These are phyloP conservation scores for Xanthia icteritia DNA, from an alignment of 2,888 invertebrate species.

Conservation along the genomic window DNA sequence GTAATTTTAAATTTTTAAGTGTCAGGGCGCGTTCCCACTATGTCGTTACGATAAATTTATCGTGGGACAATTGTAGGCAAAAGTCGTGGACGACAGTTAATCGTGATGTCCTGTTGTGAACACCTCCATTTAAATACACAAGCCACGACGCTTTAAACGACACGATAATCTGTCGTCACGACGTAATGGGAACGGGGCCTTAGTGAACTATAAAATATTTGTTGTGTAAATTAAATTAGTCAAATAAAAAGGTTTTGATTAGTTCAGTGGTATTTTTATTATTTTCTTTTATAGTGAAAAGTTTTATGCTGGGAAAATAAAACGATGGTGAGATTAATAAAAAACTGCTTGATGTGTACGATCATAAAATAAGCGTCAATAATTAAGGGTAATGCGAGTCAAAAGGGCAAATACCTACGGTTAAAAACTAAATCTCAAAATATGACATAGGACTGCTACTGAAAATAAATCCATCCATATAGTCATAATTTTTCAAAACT, in stretches of 20 bases:
- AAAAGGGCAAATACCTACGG: constrained; percentile 31
- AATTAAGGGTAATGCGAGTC: constrained; percentile 15
- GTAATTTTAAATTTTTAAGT: constrained; percentile 41
- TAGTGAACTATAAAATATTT: constrained; percentile 26
- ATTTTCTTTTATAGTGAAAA: constrained; percentile 20
- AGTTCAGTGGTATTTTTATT: constrained; percentile 52
- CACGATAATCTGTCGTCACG: too few relatives aligned
- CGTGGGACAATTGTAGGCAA: too few relatives aligned
- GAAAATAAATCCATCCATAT: neutral
- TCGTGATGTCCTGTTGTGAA: too few relatives aligned
- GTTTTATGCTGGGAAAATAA: constrained; percentile 38
- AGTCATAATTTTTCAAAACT: neutral
- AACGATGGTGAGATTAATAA: constrained; percentile 23
- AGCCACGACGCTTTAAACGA: too few relatives aligned
- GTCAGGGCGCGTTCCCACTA: too few relatives aligned
- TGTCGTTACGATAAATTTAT: too few relatives aligned
- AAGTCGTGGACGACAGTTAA: too few relatives aligned
- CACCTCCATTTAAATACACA: too few relatives aligned
- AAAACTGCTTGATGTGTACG: constrained; percentile 17
- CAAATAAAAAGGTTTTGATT: constrained; percentile 43
- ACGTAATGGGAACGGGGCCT: too few relatives aligned
- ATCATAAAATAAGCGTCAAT: constrained; percentile 38
- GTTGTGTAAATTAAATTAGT: constrained; percentile 53
- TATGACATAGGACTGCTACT: neutral
- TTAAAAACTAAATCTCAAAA: constrained; percentile 8